phyloP scores from a whole-genome alignment of 2,113 vertebrate species.

The Chamaetylas fuelleborni region DNA sequence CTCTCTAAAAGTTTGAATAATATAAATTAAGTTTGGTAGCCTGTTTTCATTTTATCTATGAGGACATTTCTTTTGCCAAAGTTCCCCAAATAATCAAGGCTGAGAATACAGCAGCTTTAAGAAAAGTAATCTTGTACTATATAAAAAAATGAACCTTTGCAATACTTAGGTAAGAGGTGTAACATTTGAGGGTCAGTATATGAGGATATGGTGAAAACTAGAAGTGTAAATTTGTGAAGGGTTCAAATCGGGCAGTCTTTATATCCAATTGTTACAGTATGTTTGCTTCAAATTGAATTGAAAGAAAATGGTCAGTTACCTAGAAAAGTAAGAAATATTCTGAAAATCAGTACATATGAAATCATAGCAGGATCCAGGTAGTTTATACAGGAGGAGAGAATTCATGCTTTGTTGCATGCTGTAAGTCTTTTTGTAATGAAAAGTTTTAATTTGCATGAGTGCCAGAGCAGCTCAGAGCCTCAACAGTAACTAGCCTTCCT shows the following conservation, averaged over 20 bases:
- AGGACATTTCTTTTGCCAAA: neutral
- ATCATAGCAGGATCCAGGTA: neutral
- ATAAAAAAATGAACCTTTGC: neutral
- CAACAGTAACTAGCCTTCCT: conserved; percentile 48
- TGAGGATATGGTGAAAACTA: neutral
- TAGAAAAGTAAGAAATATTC: neutral
- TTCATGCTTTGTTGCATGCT: conserved; percentile 30
- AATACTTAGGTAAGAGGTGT: neutral
- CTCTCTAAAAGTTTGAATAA: neutral
- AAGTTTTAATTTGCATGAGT: conserved; percentile 1
- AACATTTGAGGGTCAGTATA: neutral
- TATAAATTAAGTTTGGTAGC: neutral
- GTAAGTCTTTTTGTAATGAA: neutral
- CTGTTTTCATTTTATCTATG: neutral
- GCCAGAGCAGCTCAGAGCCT: conserved; percentile 35
- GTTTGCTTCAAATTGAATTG: neutral
- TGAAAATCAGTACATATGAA: neutral
- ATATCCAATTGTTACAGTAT: neutral
- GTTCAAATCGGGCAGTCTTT: neutral
- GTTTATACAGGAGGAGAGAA: neutral
- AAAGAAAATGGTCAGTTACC: neutral
- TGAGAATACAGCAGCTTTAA: neutral
- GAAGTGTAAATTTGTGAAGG: neutral
- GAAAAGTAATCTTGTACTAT: neutral
- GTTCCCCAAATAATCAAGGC: neutral